Evolutionary conservation across 2,113 vertebrate genomes (phyloP), one percentile per base, ranked within the genome.

Genomic region (Phrynosoma blainvillii): DNA sequence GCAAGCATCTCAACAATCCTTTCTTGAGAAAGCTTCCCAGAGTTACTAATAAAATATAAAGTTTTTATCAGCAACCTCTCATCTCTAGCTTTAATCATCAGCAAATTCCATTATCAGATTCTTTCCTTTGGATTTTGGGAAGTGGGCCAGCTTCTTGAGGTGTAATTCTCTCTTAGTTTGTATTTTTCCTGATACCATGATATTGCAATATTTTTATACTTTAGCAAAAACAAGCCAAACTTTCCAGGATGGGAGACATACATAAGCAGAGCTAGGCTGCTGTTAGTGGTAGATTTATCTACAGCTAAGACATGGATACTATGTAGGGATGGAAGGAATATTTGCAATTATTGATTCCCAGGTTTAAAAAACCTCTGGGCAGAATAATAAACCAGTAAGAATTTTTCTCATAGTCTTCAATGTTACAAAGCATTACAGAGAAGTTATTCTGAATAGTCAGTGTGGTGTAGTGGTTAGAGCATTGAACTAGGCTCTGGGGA

Each of bases 71-170:
- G 36, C 56, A 76, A 42, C 0, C 1, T 82, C 85, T 0, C 1
- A 81, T 14, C 68, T 81, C 85, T 20, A 42, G 16, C 81, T 30
- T 91, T 89, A 68, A 91, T 56, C 82, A 21, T 8, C 36, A 82
- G 62, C 84, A 87, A 0, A 30, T 82, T 32, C 32, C 77, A 23
- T 75, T 70, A 71, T 27, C 21, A 71, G 56, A 87, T 30, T 73
- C 68, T 0, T 0, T 85, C 65, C n/a, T 87, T 21, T 81, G 42
- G 27, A n/a, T 20, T 54, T 87, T 47, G 30, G 56, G 36, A 56
- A 76, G 4, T 25, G 21, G 32, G n/a, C 9, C 79, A 87, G 11
- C 11, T 42, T 70, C 42, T n/a, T 79, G 27, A 82, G 36, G 30
- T 62, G 16, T 65, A n/a, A 5, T 80, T 36, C 25, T 40, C 14